Conservation (phyloP, 2,888 invertebrate species). For the Pherbina coryleti region DNA sequence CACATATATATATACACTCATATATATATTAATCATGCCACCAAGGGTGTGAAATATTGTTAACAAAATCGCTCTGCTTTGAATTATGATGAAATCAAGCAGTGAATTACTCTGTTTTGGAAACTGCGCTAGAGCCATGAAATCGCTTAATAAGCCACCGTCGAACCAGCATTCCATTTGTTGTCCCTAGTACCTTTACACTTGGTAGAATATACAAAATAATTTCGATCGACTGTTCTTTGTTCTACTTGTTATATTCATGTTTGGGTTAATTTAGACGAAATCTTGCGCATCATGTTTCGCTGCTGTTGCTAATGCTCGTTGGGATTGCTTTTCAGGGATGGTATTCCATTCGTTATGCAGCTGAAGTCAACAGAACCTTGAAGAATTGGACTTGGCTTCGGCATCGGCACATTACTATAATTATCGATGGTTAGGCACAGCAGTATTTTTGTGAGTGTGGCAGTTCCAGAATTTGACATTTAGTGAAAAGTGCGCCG, state of each 20-base stretch:
- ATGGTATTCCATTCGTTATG: conserved; percentile 32
- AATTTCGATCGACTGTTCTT: background rate
- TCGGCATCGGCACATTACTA: background rate
- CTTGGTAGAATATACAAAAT: background rate
- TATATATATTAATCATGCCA: conserved; percentile 49
- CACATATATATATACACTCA: background rate
- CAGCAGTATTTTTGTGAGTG: background rate
- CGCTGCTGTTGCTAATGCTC: background rate
- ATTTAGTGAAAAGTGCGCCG: conserved; percentile 12
- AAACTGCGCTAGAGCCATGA: background rate
- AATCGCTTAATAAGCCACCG: conserved; percentile 1
- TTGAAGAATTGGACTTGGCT: conserved; percentile 15
- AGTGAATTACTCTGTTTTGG: background rate
- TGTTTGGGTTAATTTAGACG: background rate
- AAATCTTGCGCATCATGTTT: background rate
- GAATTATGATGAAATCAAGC: background rate
- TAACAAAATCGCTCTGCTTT: background rate
- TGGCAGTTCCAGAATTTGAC: conserved; percentile 27
- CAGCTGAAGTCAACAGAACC: conserved; percentile 24
- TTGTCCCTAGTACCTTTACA: background rate
- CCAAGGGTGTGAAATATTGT: conserved; percentile 53
- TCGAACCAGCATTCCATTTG: background rate
- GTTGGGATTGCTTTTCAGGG: background rate
- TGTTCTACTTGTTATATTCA: background rate
- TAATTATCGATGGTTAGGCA: conserved; percentile 7